These are phyloP conservation scores for Ceriagrion tenellum DNA, from an alignment of 2,888 invertebrate species.

Conservation along the genomic window DNA sequence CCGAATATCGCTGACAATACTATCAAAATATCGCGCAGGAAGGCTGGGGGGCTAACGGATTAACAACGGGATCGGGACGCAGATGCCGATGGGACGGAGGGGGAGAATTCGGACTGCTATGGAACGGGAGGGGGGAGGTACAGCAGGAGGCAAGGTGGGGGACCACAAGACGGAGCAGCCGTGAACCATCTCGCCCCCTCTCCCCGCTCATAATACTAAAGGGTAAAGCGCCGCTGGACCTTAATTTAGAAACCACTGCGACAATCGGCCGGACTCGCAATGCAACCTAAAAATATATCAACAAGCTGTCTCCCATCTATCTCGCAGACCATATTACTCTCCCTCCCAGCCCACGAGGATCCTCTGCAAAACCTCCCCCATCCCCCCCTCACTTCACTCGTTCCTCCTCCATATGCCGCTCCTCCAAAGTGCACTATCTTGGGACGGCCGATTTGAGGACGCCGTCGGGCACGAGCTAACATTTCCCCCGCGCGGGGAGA, in stretches of 20 bases:
- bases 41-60: background rate
- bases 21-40: background rate
- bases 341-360: background rate
- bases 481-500: background rate
- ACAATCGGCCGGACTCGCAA: constrained; percentile 40
- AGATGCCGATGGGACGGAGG: background rate
- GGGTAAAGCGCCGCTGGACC: constrained; percentile 36
- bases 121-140: background rate
- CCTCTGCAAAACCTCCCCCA: background rate
- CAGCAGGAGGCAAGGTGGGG: background rate
- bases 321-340: constrained; percentile 8
- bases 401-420: background rate
- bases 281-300: constrained; percentile 48
- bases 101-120: background rate
- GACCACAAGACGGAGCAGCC: background rate
- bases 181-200: background rate
- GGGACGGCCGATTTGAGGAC: background rate
- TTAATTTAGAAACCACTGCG: constrained; percentile 18
- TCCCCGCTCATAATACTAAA: background rate
- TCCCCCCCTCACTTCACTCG: background rate
- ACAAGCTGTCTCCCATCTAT: constrained; percentile 30
- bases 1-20: background rate
- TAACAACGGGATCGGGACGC: background rate
- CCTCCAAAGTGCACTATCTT: background rate
- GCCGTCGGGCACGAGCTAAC: background rate